A percentile compares a stretch with the other conserved stretches of the same genome.
phyloP scores from a whole-genome alignment of 53 echinoderm and acorn worm genomes.

The Patiria pectinifera region DNA sequence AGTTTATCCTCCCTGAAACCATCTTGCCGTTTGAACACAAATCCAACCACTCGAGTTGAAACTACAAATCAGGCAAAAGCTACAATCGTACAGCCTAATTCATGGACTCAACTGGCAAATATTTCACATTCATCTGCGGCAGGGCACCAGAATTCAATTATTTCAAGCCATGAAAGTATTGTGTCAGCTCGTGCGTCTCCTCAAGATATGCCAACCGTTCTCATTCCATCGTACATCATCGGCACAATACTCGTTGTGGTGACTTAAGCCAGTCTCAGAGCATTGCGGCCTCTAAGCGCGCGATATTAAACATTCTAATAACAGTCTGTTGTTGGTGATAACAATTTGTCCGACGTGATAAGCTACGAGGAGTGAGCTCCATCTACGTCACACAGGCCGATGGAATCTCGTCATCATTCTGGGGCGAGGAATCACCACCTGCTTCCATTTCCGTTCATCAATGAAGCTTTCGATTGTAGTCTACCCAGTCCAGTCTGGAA shows the following conservation, averaged over 20 bases:
- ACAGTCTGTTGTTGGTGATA: neutral
- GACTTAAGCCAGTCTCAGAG: neutral
- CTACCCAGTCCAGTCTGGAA: neutral
- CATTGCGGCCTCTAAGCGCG: neutral
- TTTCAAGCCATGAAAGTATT: no score
- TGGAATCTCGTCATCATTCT: slow-evolving; percentile 31
- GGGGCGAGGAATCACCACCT: slow-evolving; percentile 15
- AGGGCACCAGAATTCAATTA: no score
- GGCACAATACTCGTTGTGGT: neutral
- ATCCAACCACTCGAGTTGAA: neutral
- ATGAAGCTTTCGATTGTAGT: slow-evolving; percentile 19
- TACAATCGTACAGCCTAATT: no score
- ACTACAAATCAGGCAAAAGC: neutral
- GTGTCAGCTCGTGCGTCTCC: no score
- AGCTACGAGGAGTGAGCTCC: neutral
- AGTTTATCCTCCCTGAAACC: slow-evolving; percentile 52
- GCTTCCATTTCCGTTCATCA: slow-evolving; percentile 57
- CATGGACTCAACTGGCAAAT: no score
- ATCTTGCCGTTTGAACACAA: slow-evolving; percentile 5
- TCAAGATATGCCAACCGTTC: no score
- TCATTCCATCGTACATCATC: no score
- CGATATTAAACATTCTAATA: neutral
- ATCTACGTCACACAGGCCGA: slow-evolving; percentile 27
- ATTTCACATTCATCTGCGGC: no score
- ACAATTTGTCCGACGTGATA: neutral